A percentile compares a stretch with the other conserved stretches of the same genome.
Conservation (phyloP, 1,140 invertebrate species). For the Nephila pilipes region DNA sequence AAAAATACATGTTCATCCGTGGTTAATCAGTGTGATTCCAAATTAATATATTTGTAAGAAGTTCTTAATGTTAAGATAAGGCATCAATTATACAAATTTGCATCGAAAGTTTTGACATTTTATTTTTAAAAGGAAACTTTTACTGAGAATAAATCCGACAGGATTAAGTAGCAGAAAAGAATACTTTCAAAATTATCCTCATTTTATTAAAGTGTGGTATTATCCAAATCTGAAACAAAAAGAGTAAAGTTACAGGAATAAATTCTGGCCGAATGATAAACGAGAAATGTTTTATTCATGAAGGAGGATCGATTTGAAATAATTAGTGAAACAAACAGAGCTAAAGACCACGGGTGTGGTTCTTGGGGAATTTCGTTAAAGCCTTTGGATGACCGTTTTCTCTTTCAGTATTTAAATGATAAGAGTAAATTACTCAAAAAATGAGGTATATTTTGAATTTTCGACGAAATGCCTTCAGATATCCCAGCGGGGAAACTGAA, state of each 20-base stretch:
- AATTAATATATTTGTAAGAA: too few relatives aligned
- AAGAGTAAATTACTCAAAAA: not conserved
- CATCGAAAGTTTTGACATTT: too few relatives aligned
- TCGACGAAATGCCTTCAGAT: not conserved
- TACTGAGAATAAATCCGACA: too few relatives aligned
- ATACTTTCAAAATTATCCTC: too few relatives aligned
- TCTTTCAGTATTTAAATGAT: not conserved
- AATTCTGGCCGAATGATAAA: constrained; percentile 1
- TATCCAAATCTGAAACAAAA: not conserved
- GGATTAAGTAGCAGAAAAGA: too few relatives aligned
- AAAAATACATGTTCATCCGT: too few relatives aligned
- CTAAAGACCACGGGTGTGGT: constrained; percentile 39
- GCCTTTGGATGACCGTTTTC: not conserved
- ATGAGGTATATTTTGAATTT: not conserved
- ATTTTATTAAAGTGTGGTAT: too few relatives aligned
- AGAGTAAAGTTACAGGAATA: constrained; percentile 13
- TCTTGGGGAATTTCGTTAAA: not conserved
- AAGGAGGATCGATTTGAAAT: constrained; percentile 15
- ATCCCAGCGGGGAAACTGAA: not conserved
- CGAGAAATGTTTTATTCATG: constrained; percentile 48
- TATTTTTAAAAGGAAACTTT: too few relatives aligned
- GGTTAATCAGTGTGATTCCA: too few relatives aligned
- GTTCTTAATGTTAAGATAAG: too few relatives aligned
- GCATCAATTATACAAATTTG: too few relatives aligned
- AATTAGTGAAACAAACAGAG: constrained; percentile 35